These are phyloP conservation scores for Lepidurus apus DNA, from an alignment of 1,140 invertebrate species.

Conservation along the genomic window DNA sequence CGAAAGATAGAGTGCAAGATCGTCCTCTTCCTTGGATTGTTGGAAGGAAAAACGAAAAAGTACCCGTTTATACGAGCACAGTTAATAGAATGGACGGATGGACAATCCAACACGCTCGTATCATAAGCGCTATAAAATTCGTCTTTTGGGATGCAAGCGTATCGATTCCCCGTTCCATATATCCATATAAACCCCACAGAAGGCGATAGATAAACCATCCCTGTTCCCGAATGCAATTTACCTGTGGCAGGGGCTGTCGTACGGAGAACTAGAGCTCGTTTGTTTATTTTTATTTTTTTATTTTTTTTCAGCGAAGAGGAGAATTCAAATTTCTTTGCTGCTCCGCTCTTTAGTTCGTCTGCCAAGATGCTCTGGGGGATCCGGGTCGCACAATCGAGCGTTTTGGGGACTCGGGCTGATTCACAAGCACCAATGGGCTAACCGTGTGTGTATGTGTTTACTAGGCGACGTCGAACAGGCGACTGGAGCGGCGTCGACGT, in stretches of 20 bases:
- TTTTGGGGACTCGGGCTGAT: background rate
- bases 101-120: background rate
- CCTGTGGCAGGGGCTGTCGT: background rate
- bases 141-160: background rate
- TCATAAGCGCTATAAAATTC: background rate
- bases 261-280: background rate
- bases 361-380: background rate
- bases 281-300: background rate
- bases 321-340: background rate
- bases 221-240: background rate
- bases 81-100: background rate
- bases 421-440: background rate
- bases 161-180: background rate
- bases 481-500: slow-evolving; percentile 12
- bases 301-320: background rate
- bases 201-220: background rate
- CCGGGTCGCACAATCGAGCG: background rate
- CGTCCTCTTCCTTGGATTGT: background rate
- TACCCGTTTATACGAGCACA: background rate
- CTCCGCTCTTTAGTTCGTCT: too few relatives aligned
- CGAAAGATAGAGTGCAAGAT: background rate
- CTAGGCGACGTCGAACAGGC: background rate
- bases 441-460: slow-evolving; percentile 6
- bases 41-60: too few relatives aligned
- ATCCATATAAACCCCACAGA: background rate